phyloP scores from a whole-genome alignment of 2,888 invertebrate species.

The Hydrotaea diabolus region DNA sequence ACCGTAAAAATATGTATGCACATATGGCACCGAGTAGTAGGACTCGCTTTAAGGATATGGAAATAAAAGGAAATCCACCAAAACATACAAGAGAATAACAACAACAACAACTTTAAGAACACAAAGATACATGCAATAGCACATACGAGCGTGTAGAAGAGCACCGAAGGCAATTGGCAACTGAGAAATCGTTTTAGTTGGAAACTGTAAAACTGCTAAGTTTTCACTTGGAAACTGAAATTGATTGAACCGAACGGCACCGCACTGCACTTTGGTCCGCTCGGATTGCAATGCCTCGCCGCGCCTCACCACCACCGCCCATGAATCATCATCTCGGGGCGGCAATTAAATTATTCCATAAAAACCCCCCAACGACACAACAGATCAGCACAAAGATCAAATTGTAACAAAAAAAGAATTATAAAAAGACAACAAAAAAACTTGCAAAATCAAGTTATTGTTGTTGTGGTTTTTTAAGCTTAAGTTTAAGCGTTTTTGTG shows the following conservation, averaged over 20 bases:
- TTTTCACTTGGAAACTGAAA: slow-evolving; percentile 1
- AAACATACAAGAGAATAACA: neutral
- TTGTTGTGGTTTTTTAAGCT: neutral
- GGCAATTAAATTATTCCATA: slow-evolving; percentile 16
- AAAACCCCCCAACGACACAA: neutral
- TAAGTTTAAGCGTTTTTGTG: neutral
- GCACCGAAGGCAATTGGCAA: neutral
- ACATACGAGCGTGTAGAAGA: neutral
- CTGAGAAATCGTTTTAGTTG: slow-evolving; percentile 9
- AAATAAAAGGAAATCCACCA: neutral
- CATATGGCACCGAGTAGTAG: neutral
- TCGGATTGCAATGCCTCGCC: no score
- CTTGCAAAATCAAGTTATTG: neutral
- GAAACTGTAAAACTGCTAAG: slow-evolving; percentile 21
- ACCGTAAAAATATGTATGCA: neutral
- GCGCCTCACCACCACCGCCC: neutral
- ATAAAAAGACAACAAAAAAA: no score
- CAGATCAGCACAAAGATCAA: slow-evolving; percentile 2
- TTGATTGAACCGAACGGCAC: neutral
- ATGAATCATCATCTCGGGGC: slow-evolving; percentile 26
- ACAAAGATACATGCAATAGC: neutral
- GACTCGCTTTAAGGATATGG: neutral
- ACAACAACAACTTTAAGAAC: slow-evolving; percentile 6
- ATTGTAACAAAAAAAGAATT: neutral
- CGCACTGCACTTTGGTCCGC: neutral